These are phyloP conservation scores for Drosophila burlai DNA, from an alignment of 1,140 invertebrate species.

Conservation along the genomic window DNA sequence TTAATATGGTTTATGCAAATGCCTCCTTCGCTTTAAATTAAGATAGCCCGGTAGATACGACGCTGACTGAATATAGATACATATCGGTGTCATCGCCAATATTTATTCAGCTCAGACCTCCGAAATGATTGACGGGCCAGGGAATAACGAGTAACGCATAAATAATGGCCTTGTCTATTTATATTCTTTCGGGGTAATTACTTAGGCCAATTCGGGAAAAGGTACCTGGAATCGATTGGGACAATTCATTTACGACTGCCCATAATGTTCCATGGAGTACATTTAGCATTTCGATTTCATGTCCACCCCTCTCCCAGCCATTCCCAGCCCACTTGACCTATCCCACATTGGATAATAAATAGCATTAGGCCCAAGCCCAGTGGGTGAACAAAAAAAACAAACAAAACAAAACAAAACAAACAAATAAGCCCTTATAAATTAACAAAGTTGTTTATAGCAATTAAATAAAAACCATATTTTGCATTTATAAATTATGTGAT, in stretches of 20 bases:
- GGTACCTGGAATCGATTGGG: constrained; percentile 22
- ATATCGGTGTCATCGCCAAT: constrained; percentile 15
- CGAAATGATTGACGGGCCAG: constrained; percentile 11
- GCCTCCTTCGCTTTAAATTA: constrained; percentile 31
- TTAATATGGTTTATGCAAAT: constrained; percentile 75
- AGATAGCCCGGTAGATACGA: constrained; percentile 2
- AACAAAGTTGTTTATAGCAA: constrained; percentile 37
- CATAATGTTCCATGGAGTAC: neutral
- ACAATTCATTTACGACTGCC: constrained; percentile 22
- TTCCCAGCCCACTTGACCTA: constrained; percentile 2
- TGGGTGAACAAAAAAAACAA: neutral
- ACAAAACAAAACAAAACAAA: neutral
- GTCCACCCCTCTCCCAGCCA: neutral
- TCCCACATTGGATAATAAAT: constrained; percentile 27
- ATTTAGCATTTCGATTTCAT: constrained; percentile 22
- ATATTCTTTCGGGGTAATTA: constrained; percentile 24
- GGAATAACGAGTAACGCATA: constrained; percentile 11
- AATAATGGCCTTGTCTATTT: constrained; percentile 11
- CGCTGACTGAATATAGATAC: constrained; percentile 17
- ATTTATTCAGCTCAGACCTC: constrained; percentile 26
- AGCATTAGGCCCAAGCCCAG: constrained; percentile 11
- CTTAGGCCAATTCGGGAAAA: constrained; percentile 18
- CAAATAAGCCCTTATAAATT: constrained; percentile 23
- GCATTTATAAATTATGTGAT: constrained; percentile 37
- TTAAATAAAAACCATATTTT: constrained; percentile 19